Conservation (phyloP, 2,797 vertebrate genomes). For the Pelobates cultripes region DNA sequence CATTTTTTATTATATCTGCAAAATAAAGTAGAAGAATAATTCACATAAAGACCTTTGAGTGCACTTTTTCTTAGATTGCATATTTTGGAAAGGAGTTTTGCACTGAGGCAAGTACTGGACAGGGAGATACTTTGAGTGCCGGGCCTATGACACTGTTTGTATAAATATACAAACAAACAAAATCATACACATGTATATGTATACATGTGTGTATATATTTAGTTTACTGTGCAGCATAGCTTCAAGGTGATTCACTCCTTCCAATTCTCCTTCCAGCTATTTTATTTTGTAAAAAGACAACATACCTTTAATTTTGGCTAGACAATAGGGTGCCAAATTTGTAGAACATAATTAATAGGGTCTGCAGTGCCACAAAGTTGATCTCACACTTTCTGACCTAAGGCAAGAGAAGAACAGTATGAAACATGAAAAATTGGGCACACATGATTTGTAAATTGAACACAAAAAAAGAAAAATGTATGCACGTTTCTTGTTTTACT, state of each 20-base stretch:
- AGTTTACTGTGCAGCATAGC: neutral
- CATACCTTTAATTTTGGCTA: constrained; percentile 72
- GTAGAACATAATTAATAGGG: constrained; percentile 66
- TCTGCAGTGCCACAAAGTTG: constrained; percentile 40
- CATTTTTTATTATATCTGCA: too few relatives aligned
- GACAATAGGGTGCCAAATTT: constrained; percentile 73
- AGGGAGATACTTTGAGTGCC: too few relatives aligned
- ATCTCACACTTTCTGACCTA: constrained; percentile 45
- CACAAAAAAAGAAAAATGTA: constrained; percentile 11
- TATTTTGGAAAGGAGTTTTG: too few relatives aligned
- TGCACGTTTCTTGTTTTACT: constrained; percentile 35
- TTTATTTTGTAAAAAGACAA: constrained; percentile 68
- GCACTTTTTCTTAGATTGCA: too few relatives aligned
- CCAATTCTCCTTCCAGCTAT: constrained; percentile 41
- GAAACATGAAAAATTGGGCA: constrained; percentile 13
- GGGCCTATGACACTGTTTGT: too few relatives aligned
- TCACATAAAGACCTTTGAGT: too few relatives aligned
- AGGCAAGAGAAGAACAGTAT: constrained; percentile 33
- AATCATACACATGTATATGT: too few relatives aligned
- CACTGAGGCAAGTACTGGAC: too few relatives aligned
- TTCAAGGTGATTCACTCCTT: constrained; percentile 61
- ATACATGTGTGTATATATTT: neutral
- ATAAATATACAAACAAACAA: too few relatives aligned
- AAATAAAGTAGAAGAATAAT: too few relatives aligned
- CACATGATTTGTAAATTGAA: neutral